Conservation (phyloP, 1,140 invertebrate species). For the Aporrectodea caliginosa region DNA sequence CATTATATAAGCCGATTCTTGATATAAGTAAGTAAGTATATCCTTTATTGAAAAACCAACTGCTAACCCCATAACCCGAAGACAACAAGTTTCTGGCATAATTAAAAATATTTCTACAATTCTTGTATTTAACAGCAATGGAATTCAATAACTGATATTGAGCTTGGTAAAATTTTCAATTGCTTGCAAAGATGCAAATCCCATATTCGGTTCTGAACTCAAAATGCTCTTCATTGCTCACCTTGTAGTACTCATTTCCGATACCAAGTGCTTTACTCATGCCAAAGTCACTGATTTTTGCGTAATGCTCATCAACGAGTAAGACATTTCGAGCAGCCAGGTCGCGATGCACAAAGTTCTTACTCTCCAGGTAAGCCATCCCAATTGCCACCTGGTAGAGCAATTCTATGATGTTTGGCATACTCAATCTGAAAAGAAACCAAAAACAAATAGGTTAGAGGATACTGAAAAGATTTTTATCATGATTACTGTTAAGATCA, state of each 20-base stretch:
- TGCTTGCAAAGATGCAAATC: too few relatives aligned
- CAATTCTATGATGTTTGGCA: slow-evolving; percentile 30
- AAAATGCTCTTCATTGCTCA: too few relatives aligned
- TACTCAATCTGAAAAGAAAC: slow-evolving; percentile 3
- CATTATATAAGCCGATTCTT: too few relatives aligned
- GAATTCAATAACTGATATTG: too few relatives aligned
- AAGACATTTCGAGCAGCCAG: slow-evolving; percentile 89
- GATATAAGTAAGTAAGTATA: too few relatives aligned
- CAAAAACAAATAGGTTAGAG: neutral
- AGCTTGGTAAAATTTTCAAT: too few relatives aligned
- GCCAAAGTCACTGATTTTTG: slow-evolving; percentile 79
- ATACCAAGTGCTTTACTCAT: slow-evolving; percentile 53
- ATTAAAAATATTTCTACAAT: too few relatives aligned
- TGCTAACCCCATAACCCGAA: too few relatives aligned
- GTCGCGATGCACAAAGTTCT: slow-evolving; percentile 75
- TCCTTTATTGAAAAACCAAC: too few relatives aligned
- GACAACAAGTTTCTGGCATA: too few relatives aligned
- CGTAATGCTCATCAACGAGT: slow-evolving; percentile 68
- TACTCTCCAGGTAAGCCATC: slow-evolving; percentile 82
- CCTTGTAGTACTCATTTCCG: slow-evolving; percentile 54
- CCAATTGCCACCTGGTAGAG: slow-evolving; percentile 60
- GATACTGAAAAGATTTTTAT: neutral
- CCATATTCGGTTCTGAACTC: too few relatives aligned
- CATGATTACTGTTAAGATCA: neutral
- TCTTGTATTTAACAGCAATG: too few relatives aligned